Base-by-base conservation (phyloP, 2,888 invertebrate genomes). In the Pogonocherus hispidulus region DNA sequence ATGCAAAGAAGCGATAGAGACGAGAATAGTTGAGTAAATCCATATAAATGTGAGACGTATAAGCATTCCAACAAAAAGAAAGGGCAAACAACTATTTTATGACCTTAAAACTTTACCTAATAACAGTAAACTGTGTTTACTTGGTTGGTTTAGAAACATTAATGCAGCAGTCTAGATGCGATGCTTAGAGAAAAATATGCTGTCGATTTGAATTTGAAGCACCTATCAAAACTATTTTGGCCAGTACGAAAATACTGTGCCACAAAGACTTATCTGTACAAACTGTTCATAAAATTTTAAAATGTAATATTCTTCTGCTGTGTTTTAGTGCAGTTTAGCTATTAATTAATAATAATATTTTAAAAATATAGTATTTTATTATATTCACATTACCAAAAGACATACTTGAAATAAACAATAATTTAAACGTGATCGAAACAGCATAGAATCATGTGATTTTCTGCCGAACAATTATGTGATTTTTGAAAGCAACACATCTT, bases 1-100 rank as follows among this genome's bases (percentile, higher is more conserved):
- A 76, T 77, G 75, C 71, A 73, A 76, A 75, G 67, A 75, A 68
- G 70, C 65, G 70, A 73, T 71, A 74, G 69, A 66, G 76, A 76
- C 55, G 69, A 60, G 49, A 62, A 63, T 65, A 69, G 37, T 56
- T 66, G 20, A 49, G 49, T 41, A 66, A 68, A 68, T 68, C 65
- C 66, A 67, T 68, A 68, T 64, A 60, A 67, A 68, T 68, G 69
- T 66, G 63, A 37, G 44, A 46, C 59, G 44, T 66, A 62, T 62
- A 66, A 22, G 52, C 57, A 51, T 57, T 46, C 62, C 51, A n/a
- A 37, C 35, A 27, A 60, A 66, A 57, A 66, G 44, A 49, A 18
- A 37, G 11, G 23, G 32, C 27, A 52, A 59, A 57, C 59, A 66
- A 66, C 51, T 46, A 46, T 41, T 57, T 57, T 56, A 59, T 41